These are phyloP conservation scores for Chelonoidis abingdonii DNA, from an alignment of 2,113 vertebrate genomes.

Conservation along the genomic window DNA sequence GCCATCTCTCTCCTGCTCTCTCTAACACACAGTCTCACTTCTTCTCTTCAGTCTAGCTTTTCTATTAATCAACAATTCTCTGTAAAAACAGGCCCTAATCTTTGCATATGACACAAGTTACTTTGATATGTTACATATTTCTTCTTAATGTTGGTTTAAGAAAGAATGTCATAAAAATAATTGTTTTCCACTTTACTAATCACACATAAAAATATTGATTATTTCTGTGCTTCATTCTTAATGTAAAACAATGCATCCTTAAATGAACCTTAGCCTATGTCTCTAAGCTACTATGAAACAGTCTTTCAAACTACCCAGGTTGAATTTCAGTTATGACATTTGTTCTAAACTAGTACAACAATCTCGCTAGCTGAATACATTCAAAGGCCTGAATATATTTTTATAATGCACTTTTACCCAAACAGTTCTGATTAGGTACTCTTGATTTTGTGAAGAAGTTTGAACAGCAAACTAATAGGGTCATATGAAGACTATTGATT, in stretches of 20 bases:
- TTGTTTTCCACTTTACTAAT: background rate
- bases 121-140: background rate
- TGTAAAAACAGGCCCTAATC: background rate
- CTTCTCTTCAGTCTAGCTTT: background rate
- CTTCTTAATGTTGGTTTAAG: background rate
- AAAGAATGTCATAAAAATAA: background rate
- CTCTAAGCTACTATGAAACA: constrained; percentile 15
- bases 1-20: background rate
- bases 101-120: background rate
- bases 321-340: background rate
- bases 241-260: background rate
- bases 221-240: constrained; percentile 50
- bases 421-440: constrained; percentile 34
- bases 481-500: constrained; percentile 21
- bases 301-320: constrained; percentile 17
- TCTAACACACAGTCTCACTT: background rate
- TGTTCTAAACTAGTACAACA: background rate
- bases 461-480: constrained; percentile 5
- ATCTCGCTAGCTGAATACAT: constrained; percentile 30
- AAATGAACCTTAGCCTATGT: constrained; percentile 16
- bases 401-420: background rate
- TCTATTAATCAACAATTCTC: constrained; percentile 6
- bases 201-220: background rate
- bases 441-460: constrained; percentile 11
- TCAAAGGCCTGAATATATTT: constrained; percentile 14